Evolutionary conservation across 2,888 invertebrate species (phyloP), one percentile per base, ranked within the genome.

Genomic region (Trilocha varians): DNA sequence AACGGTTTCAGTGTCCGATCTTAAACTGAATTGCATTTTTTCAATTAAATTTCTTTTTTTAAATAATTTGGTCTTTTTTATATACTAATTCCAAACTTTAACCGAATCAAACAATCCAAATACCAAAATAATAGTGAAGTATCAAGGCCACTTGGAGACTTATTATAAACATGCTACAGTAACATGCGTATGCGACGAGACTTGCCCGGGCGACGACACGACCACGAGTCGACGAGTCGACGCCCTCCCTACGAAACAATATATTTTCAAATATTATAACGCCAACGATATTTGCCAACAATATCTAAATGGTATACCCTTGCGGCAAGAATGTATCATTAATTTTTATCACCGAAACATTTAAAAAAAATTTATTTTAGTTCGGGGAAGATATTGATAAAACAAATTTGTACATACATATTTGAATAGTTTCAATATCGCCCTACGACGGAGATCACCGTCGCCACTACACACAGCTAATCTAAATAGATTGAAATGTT

Each of bases 121-220:
- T 78, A 71, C 73, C 73, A 75, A 82, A 82, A 80, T 65, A 78
- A 79, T 74, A 78, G 70, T 72, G 78, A 82, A 84, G 82, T 83
- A 82, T 82, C 83, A 84, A 85, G 84, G 84, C 84, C 84, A 85
- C 84, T 80, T 82, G 74, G 77, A 82, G 82, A 83, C 83, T 83
- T 82, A 82, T 71, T 70, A 65, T 76, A 67, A 72, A 73, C 70
- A 70, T 68, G 70, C 66, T 59, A 66, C 66, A n/a, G n/a, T n/a
- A 71, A 65, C 73, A 67, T 68, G 69, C 70, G 62, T 40, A 59
- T 70, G 78, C 78, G 80, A 75, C 77, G 74, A 69, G 66, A 67
- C 70, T 61, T 58, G 59, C 69, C 62, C 58, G 61, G 60, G 57
- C 53, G 55, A 46, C 44, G 46, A 45, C 52, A 49, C 39, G 16